Evolutionary conservation across 2,888 invertebrate species (phyloP), one percentile per base, ranked within the genome.

Genomic region (Melolontha melolontha): DNA sequence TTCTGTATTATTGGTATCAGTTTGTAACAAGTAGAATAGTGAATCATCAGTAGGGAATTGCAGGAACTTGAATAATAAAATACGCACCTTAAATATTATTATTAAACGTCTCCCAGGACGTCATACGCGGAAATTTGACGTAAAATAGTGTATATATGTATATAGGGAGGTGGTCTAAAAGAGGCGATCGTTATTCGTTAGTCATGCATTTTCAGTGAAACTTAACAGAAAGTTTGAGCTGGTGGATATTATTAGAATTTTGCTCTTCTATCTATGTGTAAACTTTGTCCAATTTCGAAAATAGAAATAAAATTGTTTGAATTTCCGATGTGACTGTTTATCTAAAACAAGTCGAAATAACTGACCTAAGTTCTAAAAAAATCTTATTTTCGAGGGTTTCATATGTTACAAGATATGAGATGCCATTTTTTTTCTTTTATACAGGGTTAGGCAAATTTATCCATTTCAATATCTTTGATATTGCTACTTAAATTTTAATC

Each of bases 121-220:
- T 62, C 59, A 62, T 34, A 49, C 47, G 1, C 16, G 16, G 49
- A 62, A 62, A 47, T 62, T 62, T 62, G 34, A 42, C 59, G 59
- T 47, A n/a, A 27, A 42, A 57, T 27, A 34, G 8, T 34, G 34
- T 8, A 6, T 34, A 6, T 34, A 34, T 34, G 34, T 34, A 34
- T 34, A 34, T 34, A 34, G 34, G 34, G 59, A 47, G 27, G 16
- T 5, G 59, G n/a, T 16, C 47, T 34, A 47, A 44, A 57, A 42
- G 27, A 44, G 57, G 39, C 59, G 47, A 29, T 49, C 39, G 11
- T 12, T 11, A 11, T 14, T n/a, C 2, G 47, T 62, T 62, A 62
- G 59, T 62, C 59, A 62, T 47, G 49, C 49, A 34, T 27, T 42
- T 62, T 47, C 59, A 34, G 34, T 62, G 59, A 62, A 47, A 62